These are phyloP conservation scores for Druceiella hillmani DNA, from an alignment of 2,888 invertebrate genomes.

Conservation along the genomic window DNA sequence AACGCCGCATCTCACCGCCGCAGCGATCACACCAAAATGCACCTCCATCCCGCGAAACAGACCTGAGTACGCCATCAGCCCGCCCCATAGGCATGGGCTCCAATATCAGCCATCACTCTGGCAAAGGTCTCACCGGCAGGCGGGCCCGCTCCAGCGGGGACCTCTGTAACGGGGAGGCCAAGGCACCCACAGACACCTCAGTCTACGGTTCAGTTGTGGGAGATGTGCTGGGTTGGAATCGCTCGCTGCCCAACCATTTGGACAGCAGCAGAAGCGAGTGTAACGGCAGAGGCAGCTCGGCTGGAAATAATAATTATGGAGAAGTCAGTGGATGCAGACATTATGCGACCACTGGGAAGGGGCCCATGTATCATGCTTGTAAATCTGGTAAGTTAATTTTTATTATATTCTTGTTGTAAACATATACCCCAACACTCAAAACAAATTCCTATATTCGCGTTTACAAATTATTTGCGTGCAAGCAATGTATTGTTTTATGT, in stretches of 20 bases:
- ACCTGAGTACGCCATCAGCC: too few relatives aligned
- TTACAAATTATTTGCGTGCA: too few relatives aligned
- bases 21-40: too few relatives aligned
- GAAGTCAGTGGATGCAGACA: conserved; percentile 37
- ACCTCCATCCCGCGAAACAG: too few relatives aligned
- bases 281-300: conserved; percentile 27
- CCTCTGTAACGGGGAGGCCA: conserved; percentile 60
- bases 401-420: conserved; percentile 12
- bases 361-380: conserved; percentile 42
- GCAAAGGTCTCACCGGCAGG: conserved; percentile 65
- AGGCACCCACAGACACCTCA: conserved; percentile 46
- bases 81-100: conserved; percentile 63
- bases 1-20: too few relatives aligned
- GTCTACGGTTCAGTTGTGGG: conserved; percentile 49
- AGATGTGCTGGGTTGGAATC: conserved; percentile 49
- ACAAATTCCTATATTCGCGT: too few relatives aligned
- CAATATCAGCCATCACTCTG: conserved; percentile 71
- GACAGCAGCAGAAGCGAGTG: conserved; percentile 55
- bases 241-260: conserved; percentile 65
- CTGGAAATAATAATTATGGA: conserved; percentile 52
- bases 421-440: too few relatives aligned
- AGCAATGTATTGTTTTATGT: too few relatives aligned
- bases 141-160: conserved; percentile 70
- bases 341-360: conserved; percentile 44
- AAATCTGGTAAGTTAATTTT: conserved; percentile 40